Evolutionary conservation across 2,113 vertebrate genomes (phyloP), one percentile per base, ranked within the genome.

Genomic region (Dromaius novaehollandiae): DNA sequence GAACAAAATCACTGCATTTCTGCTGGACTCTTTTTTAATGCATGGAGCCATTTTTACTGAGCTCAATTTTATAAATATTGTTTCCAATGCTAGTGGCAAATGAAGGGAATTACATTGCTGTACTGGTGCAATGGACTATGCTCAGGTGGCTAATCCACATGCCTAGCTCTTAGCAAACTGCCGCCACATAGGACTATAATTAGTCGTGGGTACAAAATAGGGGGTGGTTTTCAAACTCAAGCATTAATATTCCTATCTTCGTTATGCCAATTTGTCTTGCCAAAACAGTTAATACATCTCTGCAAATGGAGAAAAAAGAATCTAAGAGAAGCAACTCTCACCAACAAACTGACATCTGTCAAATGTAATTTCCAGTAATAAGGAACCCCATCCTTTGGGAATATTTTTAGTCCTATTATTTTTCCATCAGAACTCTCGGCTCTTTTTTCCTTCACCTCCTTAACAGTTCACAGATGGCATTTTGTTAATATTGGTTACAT

Each of bases 351-450:
- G 91, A 92, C 65, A 91, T 74, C 81, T 96, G 79, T 83, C 79
- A 93, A 95, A 93, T 30, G 14, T 81, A 90, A 91, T 93, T 91
- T 96, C 50, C 81, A 71, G 50, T 65, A 91, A 75, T 82, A 83
- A 63, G 56, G 30, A 48, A 22, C 7, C 7, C 68, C 25, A 68
- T 78, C 50, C 55, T 75, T 50, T 34, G 85, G 61, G 69, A 88
- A 93, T 93, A 95, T 89, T 86, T 93, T 91, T 80, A 86, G 58
- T 75, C 25, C 50, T 86, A 68, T 66, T 95, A 69, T 86, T 97
- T 95, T 88, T 79, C 74, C 68, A 17, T 87, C 71, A 87, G 58
- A 84, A 75, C 6, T 95, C 50, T 85, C 26, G 89, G 9, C 2
- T 90, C 8, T 81, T 81, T 88, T 46, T 90, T 46, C 13, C 17